Conservation (phyloP, 2,113 vertebrate genomes). For the Xenopus laevis region DNA sequence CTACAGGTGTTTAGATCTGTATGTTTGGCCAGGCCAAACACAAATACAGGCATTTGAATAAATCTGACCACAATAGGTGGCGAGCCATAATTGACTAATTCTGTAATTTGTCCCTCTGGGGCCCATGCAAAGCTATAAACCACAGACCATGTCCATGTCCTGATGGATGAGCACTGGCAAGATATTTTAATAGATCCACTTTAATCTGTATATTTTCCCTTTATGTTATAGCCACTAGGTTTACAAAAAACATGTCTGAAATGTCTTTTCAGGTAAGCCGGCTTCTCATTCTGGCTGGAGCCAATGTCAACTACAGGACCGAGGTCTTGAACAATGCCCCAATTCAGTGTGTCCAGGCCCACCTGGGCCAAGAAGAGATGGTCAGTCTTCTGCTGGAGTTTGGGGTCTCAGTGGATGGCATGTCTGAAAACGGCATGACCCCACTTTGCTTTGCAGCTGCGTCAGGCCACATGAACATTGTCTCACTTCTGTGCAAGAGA, state of each 20-base stretch:
- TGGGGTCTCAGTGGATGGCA: conserved; percentile 79
- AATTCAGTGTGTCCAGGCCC: conserved; percentile 86
- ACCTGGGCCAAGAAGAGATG: conserved; percentile 92
- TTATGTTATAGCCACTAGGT: too few species aligned
- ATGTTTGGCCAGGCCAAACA: too few species aligned
- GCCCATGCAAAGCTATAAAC: too few species aligned
- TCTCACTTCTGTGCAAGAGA: conserved; percentile 79
- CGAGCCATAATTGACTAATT: too few species aligned
- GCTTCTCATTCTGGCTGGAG: conserved; percentile 89
- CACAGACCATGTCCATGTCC: too few species aligned
- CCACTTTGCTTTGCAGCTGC: conserved; percentile 85
- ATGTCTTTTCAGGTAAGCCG: conserved; percentile 82
- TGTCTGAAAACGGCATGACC: conserved; percentile 85
- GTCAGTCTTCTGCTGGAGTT: conserved; percentile 83
- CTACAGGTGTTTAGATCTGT: too few species aligned
- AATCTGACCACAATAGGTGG: too few species aligned
- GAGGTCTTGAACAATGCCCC: conserved; percentile 93
- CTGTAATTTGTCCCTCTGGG: too few species aligned
- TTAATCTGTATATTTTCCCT: too few species aligned
- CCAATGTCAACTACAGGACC: conserved; percentile 92
- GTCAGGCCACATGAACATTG: conserved; percentile 81
- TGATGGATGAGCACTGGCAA: too few species aligned
- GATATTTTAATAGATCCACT: too few species aligned
- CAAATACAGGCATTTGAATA: too few species aligned
- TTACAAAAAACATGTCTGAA: not conserved